Evolutionary conservation across 1,140 invertebrate species (phyloP).

Genomic region (Cephus cinctus): DNA sequence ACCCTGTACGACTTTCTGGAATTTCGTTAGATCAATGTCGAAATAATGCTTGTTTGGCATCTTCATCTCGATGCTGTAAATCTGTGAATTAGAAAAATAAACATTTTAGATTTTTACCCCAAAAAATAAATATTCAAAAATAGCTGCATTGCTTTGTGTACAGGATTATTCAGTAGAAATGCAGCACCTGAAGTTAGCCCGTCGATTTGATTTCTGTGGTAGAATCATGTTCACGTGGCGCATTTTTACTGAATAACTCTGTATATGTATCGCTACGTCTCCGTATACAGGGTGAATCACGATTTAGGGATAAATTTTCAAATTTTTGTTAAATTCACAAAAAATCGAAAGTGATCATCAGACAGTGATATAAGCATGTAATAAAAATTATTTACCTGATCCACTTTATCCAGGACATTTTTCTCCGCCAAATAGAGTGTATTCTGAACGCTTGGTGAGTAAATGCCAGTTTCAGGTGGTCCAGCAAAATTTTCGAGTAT

Average conservation of each 20-base stretch:
- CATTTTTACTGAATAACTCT: too few relatives aligned
- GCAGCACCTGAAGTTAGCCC: too few relatives aligned
- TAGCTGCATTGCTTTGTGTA: background rate
- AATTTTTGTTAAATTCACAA: too few relatives aligned
- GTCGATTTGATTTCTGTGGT: too few relatives aligned
- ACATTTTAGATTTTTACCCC: slow-evolving; percentile 1
- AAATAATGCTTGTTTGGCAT: slow-evolving; percentile 82
- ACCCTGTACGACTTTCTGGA: slow-evolving; percentile 61
- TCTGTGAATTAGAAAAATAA: slow-evolving; percentile 51
- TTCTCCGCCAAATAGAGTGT: slow-evolving; percentile 71
- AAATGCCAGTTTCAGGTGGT: slow-evolving; percentile 63
- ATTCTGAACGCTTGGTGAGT: slow-evolving; percentile 75
- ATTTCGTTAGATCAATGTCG: slow-evolving; percentile 70
- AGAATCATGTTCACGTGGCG: too few relatives aligned
- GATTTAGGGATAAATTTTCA: too few relatives aligned
- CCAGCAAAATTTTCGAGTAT: slow-evolving; percentile 75
- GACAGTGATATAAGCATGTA: too few relatives aligned
- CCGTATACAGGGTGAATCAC: too few relatives aligned
- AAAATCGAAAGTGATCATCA: too few relatives aligned
- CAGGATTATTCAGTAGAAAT: background rate
- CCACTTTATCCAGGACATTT: slow-evolving; percentile 63
- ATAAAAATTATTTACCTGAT: slow-evolving; percentile 51
- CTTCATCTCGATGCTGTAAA: slow-evolving; percentile 67
- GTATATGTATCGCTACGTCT: too few relatives aligned
- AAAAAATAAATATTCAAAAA: background rate